Evolutionary conservation across 2,797 vertebrate species (phyloP), one percentile per base, ranked within the genome.

Genomic region (Thunnus albacares): DNA sequence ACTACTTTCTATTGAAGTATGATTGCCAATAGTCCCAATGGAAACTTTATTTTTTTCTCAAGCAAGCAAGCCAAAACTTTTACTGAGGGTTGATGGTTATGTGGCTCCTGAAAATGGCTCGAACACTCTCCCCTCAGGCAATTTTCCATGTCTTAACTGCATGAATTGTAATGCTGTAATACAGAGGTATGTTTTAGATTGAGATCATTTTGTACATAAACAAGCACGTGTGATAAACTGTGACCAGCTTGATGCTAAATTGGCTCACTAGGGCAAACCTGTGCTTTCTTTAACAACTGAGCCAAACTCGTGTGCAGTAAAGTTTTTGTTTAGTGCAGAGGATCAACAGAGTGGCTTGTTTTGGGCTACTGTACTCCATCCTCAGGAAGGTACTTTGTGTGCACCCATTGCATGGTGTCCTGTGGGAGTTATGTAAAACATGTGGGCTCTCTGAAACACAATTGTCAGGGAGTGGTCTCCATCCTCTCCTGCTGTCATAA

Each of bases 401-500:
- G 60, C 66, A 72, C 67, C 49, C 75, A 35, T 57, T 55, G 28
- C 56, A 13, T 35, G 14, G 10, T 56, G 60, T 77, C 69, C 60
- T 71, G 20, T 28, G 78, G 76, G 84, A 43, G 43, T 87, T 88
- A 85, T 67, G 58, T 84, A 87, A 90, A 58, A 78, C 60, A 63
- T 70, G 24, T 52, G 67, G 47, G 65, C 69, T 79, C 53, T 72
- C 41, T 66, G 77, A 76, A 66, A 76, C 51, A 75, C 71, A 41
- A 70, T 60, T 70, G 41, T 38, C 65, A n/a, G 13, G 41, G 33
- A 45, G 73, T 59, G 58, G 69, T 85, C 28, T 82, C 67, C 41
- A 77, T 52, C n/a, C 49, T 24, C 53, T 72, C 80, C 38, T 62
- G 45, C 68, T 78, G 61, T 75, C 72, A 80, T 64, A 69, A 43